Base-by-base conservation (phyloP, 2,113 vertebrate genomes). In the Callocephalon fimbriatum region DNA sequence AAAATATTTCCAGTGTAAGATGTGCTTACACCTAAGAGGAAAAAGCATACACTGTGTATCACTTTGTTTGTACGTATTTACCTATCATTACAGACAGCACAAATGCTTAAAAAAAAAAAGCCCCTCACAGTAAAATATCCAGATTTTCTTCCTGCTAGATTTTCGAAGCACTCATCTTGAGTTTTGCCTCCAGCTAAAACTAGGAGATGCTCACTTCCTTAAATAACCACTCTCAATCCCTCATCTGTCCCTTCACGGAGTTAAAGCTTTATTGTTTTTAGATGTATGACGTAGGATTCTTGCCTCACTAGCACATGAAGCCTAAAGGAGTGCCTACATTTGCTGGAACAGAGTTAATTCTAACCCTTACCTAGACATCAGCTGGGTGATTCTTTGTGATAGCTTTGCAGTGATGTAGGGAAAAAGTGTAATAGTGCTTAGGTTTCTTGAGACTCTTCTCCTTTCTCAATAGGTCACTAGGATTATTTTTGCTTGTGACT, bases 401-500 rank as follows among this genome's bases (percentile, higher is more conserved):
- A n/a, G 37, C 47, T 87, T 53, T 74, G 45, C 15, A 3, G 5
- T 44, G 50, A 71, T 45, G 20, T 15, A 74, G 32, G 31, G 37
- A 12, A 83, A 6, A 59, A 21, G 21, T 42, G 13, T 29, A 11
- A 6, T 21, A 53, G 31, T 31, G 27, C 45, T 86, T 35, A 5
- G 15, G 51, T 81, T 74, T 50, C 68, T 58, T 7, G 18, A 54
- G 59, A 26, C 45, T 62, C 31, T 48, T 73, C 84, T 91, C n/a
- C 63, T 93, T 91, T 89, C 54, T 40, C 31, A 35, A 37, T 48
- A 27, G 51, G 68, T 62, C 4, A 6, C 54, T 86, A 44, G 21
- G 19, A 62, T 84, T 91, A 25, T 78, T 88, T 86, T 84, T 76
- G n/a, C n/a, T 91, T 76, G 53, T 83, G 75, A 22, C 31, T 88